Percentiles rank a stretch among this genome's conserved stretches.
Evolutionary conservation across 64 coral and sea anemone genomes (phyloP).

Genomic region (Montipora capricornis): DNA sequence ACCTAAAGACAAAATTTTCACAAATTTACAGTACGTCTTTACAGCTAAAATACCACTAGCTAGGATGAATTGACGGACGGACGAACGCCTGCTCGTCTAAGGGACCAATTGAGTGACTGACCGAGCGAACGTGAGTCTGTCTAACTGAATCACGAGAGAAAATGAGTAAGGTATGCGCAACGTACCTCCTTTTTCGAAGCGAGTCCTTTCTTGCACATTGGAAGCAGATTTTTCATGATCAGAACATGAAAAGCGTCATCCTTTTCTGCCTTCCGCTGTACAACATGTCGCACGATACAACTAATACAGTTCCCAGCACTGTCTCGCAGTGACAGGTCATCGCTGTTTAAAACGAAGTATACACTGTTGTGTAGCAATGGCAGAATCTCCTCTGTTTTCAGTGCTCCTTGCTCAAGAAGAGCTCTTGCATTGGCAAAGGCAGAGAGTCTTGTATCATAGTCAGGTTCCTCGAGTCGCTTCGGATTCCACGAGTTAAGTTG

Average conservation of each 20-base stretch:
- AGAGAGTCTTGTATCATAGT: conserved; percentile 68
- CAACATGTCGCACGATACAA: conserved; percentile 68
- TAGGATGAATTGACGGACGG: not conserved
- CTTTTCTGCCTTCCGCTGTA: conserved; percentile 42
- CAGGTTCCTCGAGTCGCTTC: conserved; percentile 83
- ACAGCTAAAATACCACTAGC: not conserved
- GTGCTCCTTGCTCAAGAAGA: conserved; percentile 32
- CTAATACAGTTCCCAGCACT: conserved; percentile 72
- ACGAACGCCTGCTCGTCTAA: too few relatives aligned
- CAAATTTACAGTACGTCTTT: not conserved
- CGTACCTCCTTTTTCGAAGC: conserved; percentile 87
- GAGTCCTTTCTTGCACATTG: conserved; percentile 72
- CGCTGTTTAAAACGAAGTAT: conserved; percentile 70
- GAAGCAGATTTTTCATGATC: conserved; percentile 73
- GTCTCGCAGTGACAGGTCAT: conserved; percentile 87
- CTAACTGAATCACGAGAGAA: not conserved
- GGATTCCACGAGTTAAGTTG: conserved; percentile 78
- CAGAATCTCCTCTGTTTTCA: conserved; percentile 55
- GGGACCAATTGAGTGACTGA: too few relatives aligned
- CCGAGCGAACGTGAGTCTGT: too few relatives aligned
- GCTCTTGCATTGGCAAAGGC: conserved; percentile 64
- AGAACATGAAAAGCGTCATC: conserved; percentile 77
- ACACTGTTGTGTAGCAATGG: conserved; percentile 84
- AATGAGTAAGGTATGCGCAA: not conserved
- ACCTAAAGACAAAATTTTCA: conserved; percentile 30